Evolutionary conservation across 2,888 invertebrate species (phyloP), one percentile per base, ranked within the genome.

Genomic region (Macroteleia sp.): DNA sequence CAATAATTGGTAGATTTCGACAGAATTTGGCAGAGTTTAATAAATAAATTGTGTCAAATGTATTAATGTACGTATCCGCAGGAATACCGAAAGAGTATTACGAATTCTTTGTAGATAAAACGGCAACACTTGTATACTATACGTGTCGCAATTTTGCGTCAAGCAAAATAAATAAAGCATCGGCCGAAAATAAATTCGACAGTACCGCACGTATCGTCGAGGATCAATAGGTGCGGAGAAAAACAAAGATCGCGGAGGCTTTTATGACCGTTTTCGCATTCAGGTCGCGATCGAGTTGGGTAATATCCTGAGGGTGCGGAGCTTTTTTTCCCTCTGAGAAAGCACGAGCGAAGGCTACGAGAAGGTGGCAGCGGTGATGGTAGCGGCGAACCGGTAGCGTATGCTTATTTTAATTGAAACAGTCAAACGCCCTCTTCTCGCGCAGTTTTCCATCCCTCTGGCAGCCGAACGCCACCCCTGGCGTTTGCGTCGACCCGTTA

Each of bases 401-500:
- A 86, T 86, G 85, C 87, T 90, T 89, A 88, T 91, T 91, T 90
- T 90, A 89, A 91, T 90, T 89, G 90, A 90, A 90, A 89, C 71
- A 80, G 80, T 80, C 74, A 69, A 80, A 69, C 62, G 62, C 81
- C 74, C 78, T 73, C 74, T 69, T 79, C 77, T 50, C 70, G 74
- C 75, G 59, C 70, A 77, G 78, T 79, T 81, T 79, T 80, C 77
- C 77, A 70, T 78, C 77, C 76, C 80, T 81, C 81, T 46, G 67
- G 77, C 77, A 70, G 62, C 64, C 52, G 44, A 64, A 64, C 56
- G 54, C 54, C 77, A 77, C 78, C 79, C 76, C 59, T 64, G 59
- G 42, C 62, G 71, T 66, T 77, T 19, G 54, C 78, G 74, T 75
- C 78, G 79, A 70, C 76, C 79, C 78, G 83, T 86, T 87, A 83